A percentile compares a stretch with the other conserved stretches of the same genome.
Conservation (phyloP, 2,888 invertebrate genomes). For the Melipona bicolor region DNA sequence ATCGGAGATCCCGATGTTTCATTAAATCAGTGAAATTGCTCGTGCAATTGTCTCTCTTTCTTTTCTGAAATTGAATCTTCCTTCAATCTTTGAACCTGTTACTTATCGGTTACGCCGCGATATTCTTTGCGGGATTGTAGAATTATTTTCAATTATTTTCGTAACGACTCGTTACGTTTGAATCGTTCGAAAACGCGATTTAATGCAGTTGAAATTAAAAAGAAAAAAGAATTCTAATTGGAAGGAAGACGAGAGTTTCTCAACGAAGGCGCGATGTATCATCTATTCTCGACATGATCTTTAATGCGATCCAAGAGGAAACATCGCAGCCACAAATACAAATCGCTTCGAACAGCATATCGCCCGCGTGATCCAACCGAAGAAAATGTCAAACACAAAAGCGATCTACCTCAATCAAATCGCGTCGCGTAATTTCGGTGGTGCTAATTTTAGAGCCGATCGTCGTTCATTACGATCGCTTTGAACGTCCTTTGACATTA, state of each 20-base stretch:
- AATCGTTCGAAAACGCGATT: no score
- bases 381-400: neutral
- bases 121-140: no score
- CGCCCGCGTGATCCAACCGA: neutral
- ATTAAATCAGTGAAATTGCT: constrained; percentile 1
- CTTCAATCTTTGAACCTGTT: neutral
- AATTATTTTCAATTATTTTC: no score
- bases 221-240: no score
- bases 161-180: no score
- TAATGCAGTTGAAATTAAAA: no score
- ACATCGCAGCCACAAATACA: neutral
- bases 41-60: neutral
- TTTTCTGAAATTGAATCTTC: neutral
- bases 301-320: neutral
- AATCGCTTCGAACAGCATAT: neutral
- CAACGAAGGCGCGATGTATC: neutral
- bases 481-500: constrained; percentile 14
- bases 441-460: constrained; percentile 23
- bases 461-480: constrained; percentile 2
- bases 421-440: neutral
- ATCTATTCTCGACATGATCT: neutral
- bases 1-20: neutral
- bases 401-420: neutral
- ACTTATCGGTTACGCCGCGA: no score
- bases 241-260: neutral